A percentile compares a stretch with the other conserved stretches of the same genome.
Conservation (phyloP, 2,113 vertebrate species). For the Thalassarche chlororhynchos region DNA sequence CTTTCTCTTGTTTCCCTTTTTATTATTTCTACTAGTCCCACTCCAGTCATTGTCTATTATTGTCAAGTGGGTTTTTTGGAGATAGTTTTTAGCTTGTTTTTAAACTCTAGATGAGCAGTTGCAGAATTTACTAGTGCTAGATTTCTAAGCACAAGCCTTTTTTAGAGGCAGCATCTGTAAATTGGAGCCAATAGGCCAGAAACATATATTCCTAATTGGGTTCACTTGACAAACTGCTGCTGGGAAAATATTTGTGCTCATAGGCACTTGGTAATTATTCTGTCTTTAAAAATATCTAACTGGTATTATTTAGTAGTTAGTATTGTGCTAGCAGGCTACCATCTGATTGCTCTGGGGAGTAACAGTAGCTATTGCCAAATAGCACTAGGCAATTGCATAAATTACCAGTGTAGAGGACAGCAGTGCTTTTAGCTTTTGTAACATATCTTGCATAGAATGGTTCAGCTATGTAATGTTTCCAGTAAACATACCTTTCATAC, state of each 20-base stretch:
- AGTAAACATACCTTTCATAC: neutral
- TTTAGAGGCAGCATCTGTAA: neutral
- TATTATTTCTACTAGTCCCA: neutral
- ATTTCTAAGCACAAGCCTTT: neutral
- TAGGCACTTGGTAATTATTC: neutral
- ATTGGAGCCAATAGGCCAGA: neutral
- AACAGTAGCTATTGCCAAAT: neutral
- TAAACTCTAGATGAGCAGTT: neutral
- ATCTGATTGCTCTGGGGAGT: neutral
- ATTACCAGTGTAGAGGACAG: neutral
- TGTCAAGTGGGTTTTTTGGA: neutral
- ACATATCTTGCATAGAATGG: neutral
- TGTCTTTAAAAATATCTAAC: neutral
- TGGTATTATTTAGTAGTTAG: neutral
- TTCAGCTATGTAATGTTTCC: neutral
- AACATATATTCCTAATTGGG: neutral
- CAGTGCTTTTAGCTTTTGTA: neutral
- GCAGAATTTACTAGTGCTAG: neutral
- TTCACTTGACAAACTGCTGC: neutral
- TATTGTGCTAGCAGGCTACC: neutral
- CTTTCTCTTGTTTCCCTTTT: neutral
- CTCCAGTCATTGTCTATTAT: neutral
- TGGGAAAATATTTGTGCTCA: neutral
- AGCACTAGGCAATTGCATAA: neutral
- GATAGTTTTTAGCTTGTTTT: neutral